Base-by-base conservation (phyloP, 2,797 vertebrate species). In the Tauraco hartlaubi region DNA sequence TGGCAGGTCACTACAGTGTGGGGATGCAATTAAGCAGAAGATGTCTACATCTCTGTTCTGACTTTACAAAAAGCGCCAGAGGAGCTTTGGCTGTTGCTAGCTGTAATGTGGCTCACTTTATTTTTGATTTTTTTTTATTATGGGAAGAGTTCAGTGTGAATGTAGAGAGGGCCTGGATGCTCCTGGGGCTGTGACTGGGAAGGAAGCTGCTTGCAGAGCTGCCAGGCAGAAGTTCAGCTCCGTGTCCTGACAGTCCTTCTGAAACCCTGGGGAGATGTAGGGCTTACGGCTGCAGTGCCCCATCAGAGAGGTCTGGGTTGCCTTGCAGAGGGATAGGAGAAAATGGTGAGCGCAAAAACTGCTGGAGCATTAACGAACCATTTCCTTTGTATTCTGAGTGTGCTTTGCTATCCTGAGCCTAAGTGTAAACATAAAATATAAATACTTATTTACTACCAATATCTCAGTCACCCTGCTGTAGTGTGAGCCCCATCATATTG, bases 121-220 rank as follows among this genome's bases (percentile, higher is more conserved):
- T 31, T 63, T 41, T 52, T 49, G 35, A 35, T 35, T 35, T 35
- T 35, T 35, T 52, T 44, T 76, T 26, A 3, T 49, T 49, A 35
- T 8, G 69, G 52, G 28, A 48, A 51, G 71, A 80, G 63, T 5
- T 79, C 21, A 61, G 67, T 8, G 41, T 26, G 29, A 29, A 6
- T 13, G 22, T 23, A 43, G 71, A 22, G 56, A 22, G 58, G 59
- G 33, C 5, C 67, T 28, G 49, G 51, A 3, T 48, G 39, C 49
- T 67, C 13, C 56, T 74, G 44, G 37, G 6, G 14, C 62, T 90
- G 51, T 2, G 3, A 2, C 0, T 62, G 76, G 85, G 41, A 72
- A 52, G 12, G 5, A 8, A 55, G 28, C 13, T 11, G 3, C 19
- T n/a, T 0, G 0, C 23, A 54, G 72, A 41, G 6, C 43, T 3